Percentiles rank a stretch among this genome's conserved stretches.
Conservation (phyloP, 2,888 invertebrate species). For the Tetranychus piercei region DNA sequence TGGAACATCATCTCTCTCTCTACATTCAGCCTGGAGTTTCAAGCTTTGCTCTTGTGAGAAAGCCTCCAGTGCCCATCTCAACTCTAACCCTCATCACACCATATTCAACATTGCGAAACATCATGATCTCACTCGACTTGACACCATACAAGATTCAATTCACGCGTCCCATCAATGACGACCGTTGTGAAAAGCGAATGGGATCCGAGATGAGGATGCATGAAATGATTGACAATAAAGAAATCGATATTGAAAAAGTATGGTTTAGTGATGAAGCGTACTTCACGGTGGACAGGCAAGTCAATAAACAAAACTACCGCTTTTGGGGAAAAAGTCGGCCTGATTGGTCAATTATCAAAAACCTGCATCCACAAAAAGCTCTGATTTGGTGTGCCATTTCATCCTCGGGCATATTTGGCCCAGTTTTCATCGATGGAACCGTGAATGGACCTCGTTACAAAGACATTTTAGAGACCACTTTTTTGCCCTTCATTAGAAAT, state of each 20-base stretch:
- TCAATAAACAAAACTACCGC: slow-evolving; percentile 19
- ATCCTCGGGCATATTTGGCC: slow-evolving; percentile 18
- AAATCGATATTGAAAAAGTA: slow-evolving; percentile 10
- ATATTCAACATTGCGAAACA: background rate
- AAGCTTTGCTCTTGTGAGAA: no score
- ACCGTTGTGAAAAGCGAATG: background rate
- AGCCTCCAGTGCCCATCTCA: no score
- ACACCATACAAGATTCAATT: slow-evolving; percentile 14
- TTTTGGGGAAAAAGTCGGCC: slow-evolving; percentile 17
- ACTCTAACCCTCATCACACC: no score
- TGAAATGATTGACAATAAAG: background rate
- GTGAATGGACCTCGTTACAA: slow-evolving; percentile 11
- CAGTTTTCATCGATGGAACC: slow-evolving; percentile 14
- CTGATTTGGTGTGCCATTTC: slow-evolving; percentile 21
- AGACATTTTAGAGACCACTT: background rate
- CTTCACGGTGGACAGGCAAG: slow-evolving; percentile 18
- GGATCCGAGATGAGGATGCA: background rate
- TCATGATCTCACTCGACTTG: no score
- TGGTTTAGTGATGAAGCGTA: slow-evolving; percentile 22
- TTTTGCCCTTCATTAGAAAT: background rate
- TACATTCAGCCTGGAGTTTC: no score
- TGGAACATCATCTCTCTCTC: no score
- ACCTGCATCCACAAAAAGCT: slow-evolving; percentile 18
- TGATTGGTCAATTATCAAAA: slow-evolving; percentile 6
- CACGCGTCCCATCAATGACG: background rate